Percentiles rank a stretch among this genome's conserved stretches.
phyloP scores from a whole-genome alignment of 2,888 invertebrate genomes.

The Drosophila gaucha region DNA sequence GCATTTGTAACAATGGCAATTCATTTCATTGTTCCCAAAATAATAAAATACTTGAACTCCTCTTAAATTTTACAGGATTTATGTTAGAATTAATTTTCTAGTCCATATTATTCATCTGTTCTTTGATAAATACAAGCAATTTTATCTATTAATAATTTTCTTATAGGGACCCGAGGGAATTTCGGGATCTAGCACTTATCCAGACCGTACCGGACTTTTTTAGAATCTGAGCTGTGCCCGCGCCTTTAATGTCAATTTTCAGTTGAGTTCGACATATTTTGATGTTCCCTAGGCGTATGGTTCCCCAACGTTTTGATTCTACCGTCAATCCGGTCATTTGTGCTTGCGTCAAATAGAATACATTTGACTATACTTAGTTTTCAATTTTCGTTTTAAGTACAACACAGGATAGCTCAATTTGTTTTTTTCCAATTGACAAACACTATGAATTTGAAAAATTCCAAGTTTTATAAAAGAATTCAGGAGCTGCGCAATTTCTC shows the following conservation, averaged over 20 bases:
- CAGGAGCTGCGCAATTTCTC: constrained; percentile 78
- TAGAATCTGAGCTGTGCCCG: no score
- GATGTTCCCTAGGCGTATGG: not conserved
- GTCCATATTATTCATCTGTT: no score
- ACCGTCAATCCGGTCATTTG: constrained; percentile 48
- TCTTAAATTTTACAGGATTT: no score
- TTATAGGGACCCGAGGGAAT: no score
- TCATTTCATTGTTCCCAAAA: no score
- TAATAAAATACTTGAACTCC: no score
- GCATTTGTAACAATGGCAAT: no score
- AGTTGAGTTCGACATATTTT: not conserved
- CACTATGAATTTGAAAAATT: constrained; percentile 82
- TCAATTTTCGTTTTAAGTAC: constrained; percentile 38
- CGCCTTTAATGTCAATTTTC: constrained; percentile 3
- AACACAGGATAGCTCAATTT: constrained; percentile 33
- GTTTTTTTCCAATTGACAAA: constrained; percentile 28
- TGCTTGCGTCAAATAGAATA: constrained; percentile 11
- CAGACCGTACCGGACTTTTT: no score
- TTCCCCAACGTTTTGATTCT: constrained; percentile 47
- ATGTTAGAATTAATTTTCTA: no score
- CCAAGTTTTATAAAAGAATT: constrained; percentile 81
- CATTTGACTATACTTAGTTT: constrained; percentile 22
- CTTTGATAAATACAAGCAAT: no score
- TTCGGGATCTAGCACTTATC: no score
- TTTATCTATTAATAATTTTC: no score